Base-by-base conservation (phyloP, 2,113 vertebrate genomes). In the Leptodactylus fuscus region DNA sequence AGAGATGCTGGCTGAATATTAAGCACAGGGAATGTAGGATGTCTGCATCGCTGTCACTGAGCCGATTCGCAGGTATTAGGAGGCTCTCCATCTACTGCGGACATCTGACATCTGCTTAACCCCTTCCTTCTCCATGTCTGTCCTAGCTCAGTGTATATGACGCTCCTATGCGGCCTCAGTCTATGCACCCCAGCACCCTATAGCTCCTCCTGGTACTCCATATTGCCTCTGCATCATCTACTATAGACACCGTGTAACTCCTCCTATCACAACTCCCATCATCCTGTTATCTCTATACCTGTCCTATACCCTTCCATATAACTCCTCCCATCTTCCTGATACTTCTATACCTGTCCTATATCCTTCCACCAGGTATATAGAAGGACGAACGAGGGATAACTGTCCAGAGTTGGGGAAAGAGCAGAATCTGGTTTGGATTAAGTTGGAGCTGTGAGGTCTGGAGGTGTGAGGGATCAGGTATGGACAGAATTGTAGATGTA, bases 1-100 rank as follows among this genome's bases (percentile, higher is more conserved):
- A 29, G 38, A 81, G 78, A 81, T 41, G 51, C 41, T 20, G 51
- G 15, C 5, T 62, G 70, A 74, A 48, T 76, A 34, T 58, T 76
- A 53, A 58, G 36, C 49, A 53, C n/a, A 53, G 49, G 49, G 49
- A 58, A 58, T 58, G 53, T 58, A 24, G 22, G 20, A 65, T 65
- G 27, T 65, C 60, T 32, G 60, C 12, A 12, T 32, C 24, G 27
- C 7, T 27, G 58, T 29, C 41, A 9, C 58, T 65, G 29, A n/a
- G n/a, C n/a, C 2, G 12, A 29, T 15, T 32, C 27, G 22, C 60
- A 65, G 60, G 53, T 58, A 58, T 58, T 58, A 58, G 53, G 53
- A 55, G 53, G 22, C 22, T 9, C 22, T 0, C 18, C 18, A 6
- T 53, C 51, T n/a, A n/a, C n/a, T n/a, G n/a, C n/a, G n/a, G n/a